Conservation (phyloP, 1,140 invertebrate genomes). For the Protaetia brevitarsis region DNA sequence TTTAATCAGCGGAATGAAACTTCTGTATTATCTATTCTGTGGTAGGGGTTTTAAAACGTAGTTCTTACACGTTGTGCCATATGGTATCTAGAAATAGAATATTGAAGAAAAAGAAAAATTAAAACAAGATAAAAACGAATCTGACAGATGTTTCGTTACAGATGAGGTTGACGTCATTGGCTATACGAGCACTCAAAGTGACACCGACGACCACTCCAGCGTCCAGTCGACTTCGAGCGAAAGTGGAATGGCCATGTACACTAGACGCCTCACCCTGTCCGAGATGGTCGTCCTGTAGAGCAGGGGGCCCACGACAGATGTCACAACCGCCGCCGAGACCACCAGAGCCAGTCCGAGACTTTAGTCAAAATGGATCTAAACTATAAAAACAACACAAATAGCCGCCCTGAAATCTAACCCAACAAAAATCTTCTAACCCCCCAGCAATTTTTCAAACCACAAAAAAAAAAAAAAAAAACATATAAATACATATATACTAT, state of each 20-base stretch:
- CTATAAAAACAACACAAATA: not conserved
- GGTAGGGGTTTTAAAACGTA: too few species aligned
- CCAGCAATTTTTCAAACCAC: too few species aligned
- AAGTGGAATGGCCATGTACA: conserved; percentile 73
- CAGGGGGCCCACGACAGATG: conserved; percentile 26
- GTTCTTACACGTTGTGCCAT: too few species aligned
- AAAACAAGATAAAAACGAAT: not conserved
- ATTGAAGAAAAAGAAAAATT: not conserved
- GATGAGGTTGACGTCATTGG: conserved; percentile 87
- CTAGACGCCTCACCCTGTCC: conserved; percentile 63
- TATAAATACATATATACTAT: too few species aligned
- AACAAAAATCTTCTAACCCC: too few species aligned
- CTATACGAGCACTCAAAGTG: conserved; percentile 81
- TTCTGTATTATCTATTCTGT: not conserved
- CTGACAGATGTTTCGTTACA: conserved; percentile 52
- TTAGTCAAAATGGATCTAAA: not conserved
- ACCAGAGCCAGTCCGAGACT: conserved; percentile 34
- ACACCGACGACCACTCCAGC: conserved; percentile 78
- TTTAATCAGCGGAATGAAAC: too few species aligned
- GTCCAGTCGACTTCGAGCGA: conserved; percentile 73
- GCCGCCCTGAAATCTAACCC: too few species aligned
- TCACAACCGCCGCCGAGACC: conserved; percentile 32
- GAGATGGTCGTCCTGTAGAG: conserved; percentile 50
- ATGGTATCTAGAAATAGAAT: too few species aligned
- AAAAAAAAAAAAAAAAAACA: too few species aligned